Evolutionary conservation across 23 tunicate genomes (phyloP).

Genomic region (Trididemnum nubilum): DNA sequence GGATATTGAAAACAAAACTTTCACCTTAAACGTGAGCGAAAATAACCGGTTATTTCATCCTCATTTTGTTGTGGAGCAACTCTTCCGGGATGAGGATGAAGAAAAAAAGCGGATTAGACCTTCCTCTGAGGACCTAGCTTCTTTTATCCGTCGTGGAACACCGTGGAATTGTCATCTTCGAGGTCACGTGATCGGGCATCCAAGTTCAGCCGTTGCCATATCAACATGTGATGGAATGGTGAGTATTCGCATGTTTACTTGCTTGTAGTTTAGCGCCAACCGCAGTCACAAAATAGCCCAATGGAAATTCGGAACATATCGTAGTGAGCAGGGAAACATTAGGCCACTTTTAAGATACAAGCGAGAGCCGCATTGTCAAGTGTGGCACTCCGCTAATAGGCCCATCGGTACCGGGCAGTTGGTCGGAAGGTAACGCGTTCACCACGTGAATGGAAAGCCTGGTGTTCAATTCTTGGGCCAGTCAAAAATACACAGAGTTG

Average conservation of each 20-base stretch:
- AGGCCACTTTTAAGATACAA: too few relatives aligned
- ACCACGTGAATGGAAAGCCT: not conserved
- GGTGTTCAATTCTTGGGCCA: not conserved
- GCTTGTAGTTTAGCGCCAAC: too few relatives aligned
- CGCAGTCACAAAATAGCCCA: too few relatives aligned
- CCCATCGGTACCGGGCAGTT: too few relatives aligned
- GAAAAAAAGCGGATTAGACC: not conserved
- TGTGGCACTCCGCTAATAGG: too few relatives aligned
- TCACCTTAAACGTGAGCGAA: constrained; percentile 55
- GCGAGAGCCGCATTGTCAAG: too few relatives aligned
- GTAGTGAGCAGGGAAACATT: too few relatives aligned
- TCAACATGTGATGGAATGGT: constrained; percentile 88
- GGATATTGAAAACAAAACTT: constrained; percentile 1
- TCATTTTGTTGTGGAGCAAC: constrained; percentile 63
- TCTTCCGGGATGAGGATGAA: constrained; percentile 4
- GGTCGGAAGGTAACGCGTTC: too few relatives aligned
- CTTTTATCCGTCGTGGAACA: constrained; percentile 47
- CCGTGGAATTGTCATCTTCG: constrained; percentile 71
- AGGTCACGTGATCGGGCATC: constrained; percentile 72
- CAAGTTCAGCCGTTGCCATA: constrained; percentile 57
- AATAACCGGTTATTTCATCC: constrained; percentile 49
- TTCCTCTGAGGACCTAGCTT: constrained; percentile 15
- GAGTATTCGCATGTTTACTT: constrained; percentile 34
- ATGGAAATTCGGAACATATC: too few relatives aligned
- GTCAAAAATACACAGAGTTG: not conserved